These are phyloP conservation scores for Phalacrocorax pelagicus DNA, from an alignment of 2,113 vertebrate species.

Conservation along the genomic window DNA sequence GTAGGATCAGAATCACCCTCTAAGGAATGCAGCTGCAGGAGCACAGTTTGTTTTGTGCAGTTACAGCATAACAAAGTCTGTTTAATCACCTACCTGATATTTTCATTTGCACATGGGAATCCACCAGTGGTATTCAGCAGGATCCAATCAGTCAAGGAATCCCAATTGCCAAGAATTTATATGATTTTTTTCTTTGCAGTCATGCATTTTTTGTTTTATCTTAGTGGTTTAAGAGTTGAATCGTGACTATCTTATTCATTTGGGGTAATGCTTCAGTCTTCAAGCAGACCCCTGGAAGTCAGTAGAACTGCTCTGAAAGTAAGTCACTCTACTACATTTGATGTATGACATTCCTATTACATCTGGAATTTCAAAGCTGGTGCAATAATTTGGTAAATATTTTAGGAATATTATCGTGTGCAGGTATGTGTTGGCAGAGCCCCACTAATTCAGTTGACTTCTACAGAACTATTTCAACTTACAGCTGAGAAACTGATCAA, in stretches of 20 bases:
- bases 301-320: neutral
- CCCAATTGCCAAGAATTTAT: neutral
- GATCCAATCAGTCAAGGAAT: neutral
- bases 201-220: neutral
- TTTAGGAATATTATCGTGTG: neutral
- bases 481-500: neutral
- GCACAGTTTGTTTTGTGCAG: neutral
- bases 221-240: neutral
- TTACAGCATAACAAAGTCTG: neutral
- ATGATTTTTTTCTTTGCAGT: neutral
- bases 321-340: neutral
- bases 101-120: neutral
- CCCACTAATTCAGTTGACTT: neutral
- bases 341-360: neutral
- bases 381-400: neutral
- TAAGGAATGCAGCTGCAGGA: neutral
- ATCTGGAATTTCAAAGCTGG: neutral
- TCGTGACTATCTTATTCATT: neutral
- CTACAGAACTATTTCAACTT: neutral
- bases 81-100: neutral
- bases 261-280: neutral
- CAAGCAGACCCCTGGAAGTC: neutral
- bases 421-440: neutral
- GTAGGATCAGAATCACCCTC: neutral
- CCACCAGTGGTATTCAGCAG: neutral